Percentiles rank a stretch among this genome's conserved stretches.
Evolutionary conservation across 1,140 invertebrate species (phyloP).

Genomic region (Aphidius ervi): DNA sequence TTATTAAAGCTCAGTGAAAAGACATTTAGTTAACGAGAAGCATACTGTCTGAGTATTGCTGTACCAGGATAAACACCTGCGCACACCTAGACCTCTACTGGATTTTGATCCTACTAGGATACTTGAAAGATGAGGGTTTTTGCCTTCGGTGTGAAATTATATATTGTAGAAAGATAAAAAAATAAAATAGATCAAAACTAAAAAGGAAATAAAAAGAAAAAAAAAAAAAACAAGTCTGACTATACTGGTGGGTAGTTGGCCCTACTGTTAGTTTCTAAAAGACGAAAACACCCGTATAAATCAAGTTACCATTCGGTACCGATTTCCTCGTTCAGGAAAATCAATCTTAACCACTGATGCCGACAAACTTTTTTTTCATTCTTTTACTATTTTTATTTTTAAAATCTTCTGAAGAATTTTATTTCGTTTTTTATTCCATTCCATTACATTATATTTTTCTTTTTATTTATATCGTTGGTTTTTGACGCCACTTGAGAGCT

Average conservation of each 20-base stretch:
- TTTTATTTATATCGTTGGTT: background rate
- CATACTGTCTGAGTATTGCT: slow-evolving; percentile 1
- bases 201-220: background rate
- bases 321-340: slow-evolving; percentile 24
- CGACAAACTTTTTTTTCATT: slow-evolving; percentile 23
- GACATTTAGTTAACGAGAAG: slow-evolving; percentile 4
- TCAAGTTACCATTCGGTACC: slow-evolving; percentile 35
- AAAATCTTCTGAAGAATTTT: background rate
- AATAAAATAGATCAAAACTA: too few species aligned
- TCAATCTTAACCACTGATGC: slow-evolving; percentile 29
- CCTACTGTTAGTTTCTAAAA: slow-evolving; percentile 11
- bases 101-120: background rate
- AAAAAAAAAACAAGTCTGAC: too few species aligned
- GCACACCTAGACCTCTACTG: background rate
- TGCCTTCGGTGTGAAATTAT: slow-evolving; percentile 10
- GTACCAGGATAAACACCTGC: slow-evolving; percentile 4
- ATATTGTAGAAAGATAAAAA: too few species aligned
- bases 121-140: slow-evolving; percentile 7
- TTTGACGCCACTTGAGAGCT: too few species aligned
- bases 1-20: background rate
- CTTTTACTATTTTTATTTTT: slow-evolving; percentile 4
- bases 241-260: background rate
- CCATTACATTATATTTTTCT: background rate
- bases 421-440: too few species aligned
- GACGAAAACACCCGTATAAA: slow-evolving; percentile 38